A percentile compares a stretch with the other conserved stretches of the same genome.
Conservation (phyloP, 2,888 invertebrate genomes). For the Venustoraphidia nigricollis region DNA sequence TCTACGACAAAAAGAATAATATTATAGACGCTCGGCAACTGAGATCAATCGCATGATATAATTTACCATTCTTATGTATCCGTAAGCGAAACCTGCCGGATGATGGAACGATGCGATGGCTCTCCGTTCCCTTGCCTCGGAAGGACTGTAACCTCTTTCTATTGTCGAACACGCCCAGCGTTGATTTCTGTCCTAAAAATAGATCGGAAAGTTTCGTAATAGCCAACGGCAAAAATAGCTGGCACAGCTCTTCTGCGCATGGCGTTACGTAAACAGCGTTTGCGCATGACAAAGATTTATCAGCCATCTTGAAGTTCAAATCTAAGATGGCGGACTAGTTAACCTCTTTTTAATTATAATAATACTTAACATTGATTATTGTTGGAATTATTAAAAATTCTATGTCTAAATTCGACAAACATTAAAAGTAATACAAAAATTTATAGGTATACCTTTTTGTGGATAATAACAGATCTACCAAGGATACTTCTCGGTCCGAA, state of each 20-base stretch:
- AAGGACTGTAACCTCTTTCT: constrained; percentile 75
- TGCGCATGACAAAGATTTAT: too few relatives aligned
- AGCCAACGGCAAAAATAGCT: not conserved
- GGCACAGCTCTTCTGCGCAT: too few relatives aligned
- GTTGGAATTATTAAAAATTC: too few relatives aligned
- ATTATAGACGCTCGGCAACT: not conserved
- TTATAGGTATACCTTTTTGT: constrained; percentile 39
- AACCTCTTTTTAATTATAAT: not conserved
- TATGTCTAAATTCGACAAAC: constrained; percentile 1
- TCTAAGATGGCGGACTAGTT: too few relatives aligned
- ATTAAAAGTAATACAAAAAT: too few relatives aligned
- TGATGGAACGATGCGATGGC: constrained; percentile 87
- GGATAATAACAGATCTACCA: constrained; percentile 75
- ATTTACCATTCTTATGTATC: constrained; percentile 65
- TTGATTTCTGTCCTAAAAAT: constrained; percentile 30
- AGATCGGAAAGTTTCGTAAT: constrained; percentile 5
- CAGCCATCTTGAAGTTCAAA: too few relatives aligned
- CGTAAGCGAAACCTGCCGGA: constrained; percentile 69
- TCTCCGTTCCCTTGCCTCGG: constrained; percentile 70
- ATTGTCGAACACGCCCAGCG: constrained; percentile 78
- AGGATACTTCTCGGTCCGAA: constrained; percentile 70
- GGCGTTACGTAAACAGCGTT: too few relatives aligned
- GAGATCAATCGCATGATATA: not conserved
- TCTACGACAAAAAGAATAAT: constrained; percentile 30
- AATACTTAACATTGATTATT: not conserved